Percentiles rank a stretch among this genome's conserved stretches.
Conservation (phyloP, 2,797 vertebrate species). For the Loriculus beryllinus region DNA sequence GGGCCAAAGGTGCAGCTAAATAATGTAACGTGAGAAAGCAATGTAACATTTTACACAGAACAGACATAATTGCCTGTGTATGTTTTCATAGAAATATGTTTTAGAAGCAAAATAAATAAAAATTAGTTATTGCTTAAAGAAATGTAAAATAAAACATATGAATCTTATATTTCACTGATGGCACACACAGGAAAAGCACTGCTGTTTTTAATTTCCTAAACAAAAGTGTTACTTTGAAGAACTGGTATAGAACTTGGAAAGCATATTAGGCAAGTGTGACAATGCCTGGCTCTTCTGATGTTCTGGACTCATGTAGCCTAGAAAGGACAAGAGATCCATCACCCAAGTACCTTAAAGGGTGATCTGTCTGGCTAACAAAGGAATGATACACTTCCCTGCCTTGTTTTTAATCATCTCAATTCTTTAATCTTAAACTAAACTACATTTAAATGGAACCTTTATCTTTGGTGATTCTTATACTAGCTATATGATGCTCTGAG, state of each 20-base stretch:
- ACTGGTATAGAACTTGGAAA: neutral
- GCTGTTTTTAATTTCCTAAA: neutral
- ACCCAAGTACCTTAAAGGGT: neutral
- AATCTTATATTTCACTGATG: neutral
- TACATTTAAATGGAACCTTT: neutral
- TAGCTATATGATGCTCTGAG: neutral
- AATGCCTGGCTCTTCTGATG: neutral
- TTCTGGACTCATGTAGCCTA: neutral
- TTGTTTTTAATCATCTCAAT: neutral
- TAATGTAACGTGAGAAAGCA: neutral
- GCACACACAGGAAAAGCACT: neutral
- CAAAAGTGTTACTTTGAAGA: neutral
- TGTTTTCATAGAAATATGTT: neutral
- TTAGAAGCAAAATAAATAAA: neutral
- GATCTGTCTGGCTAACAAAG: neutral
- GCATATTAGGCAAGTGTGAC: neutral
- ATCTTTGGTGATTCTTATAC: neutral
- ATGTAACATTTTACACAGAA: neutral
- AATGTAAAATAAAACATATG: neutral
- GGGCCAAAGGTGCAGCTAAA: neutral
- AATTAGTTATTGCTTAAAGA: neutral
- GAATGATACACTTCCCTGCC: neutral
- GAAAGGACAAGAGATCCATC: neutral
- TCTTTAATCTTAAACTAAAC: neutral
- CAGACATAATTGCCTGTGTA: neutral